A percentile compares a stretch with the other conserved stretches of the same genome.
These are phyloP conservation scores for Aulostomus chinensis DNA, from an alignment of 2,797 vertebrate genomes.

Conservation along the genomic window DNA sequence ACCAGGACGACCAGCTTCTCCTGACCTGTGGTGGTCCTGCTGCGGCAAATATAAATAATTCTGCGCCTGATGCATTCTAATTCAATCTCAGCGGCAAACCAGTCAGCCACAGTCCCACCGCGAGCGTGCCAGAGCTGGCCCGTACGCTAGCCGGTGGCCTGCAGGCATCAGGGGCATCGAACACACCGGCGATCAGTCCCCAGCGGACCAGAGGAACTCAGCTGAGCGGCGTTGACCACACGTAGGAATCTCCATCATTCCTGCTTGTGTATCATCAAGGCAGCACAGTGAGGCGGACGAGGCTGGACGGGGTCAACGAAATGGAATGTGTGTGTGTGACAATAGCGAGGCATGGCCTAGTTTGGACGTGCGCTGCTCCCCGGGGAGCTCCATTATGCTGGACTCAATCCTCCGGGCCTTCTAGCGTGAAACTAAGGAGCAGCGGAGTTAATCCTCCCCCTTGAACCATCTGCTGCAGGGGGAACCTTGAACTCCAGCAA, in stretches of 20 bases:
- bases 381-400: constrained; percentile 52
- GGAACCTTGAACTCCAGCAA: constrained; percentile 26
- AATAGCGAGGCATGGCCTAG: constrained; percentile 50
- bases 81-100: constrained; percentile 60
- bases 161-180: too few relatives aligned
- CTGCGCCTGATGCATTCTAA: constrained; percentile 61
- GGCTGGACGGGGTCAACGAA: constrained; percentile 24
- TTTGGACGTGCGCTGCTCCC: constrained; percentile 41
- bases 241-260: neutral
- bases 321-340: constrained; percentile 42
- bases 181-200: too few relatives aligned
- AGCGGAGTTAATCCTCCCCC: constrained; percentile 63
- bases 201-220: too few relatives aligned
- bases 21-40: constrained; percentile 21
- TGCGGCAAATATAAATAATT: constrained; percentile 60
- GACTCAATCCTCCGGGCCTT: constrained; percentile 57
- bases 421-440: constrained; percentile 52
- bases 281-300: constrained; percentile 12
- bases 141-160: too few relatives aligned
- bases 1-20: constrained; percentile 36
- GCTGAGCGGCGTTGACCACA: too few relatives aligned
- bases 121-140: constrained; percentile 13
- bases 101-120: constrained; percentile 40
- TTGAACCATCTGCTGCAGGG: constrained; percentile 62
- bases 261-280: neutral